A percentile compares a stretch with the other conserved stretches of the same genome.
Evolutionary conservation across 2,113 vertebrate species (phyloP).

Genomic region (Galemys pyrenaicus): DNA sequence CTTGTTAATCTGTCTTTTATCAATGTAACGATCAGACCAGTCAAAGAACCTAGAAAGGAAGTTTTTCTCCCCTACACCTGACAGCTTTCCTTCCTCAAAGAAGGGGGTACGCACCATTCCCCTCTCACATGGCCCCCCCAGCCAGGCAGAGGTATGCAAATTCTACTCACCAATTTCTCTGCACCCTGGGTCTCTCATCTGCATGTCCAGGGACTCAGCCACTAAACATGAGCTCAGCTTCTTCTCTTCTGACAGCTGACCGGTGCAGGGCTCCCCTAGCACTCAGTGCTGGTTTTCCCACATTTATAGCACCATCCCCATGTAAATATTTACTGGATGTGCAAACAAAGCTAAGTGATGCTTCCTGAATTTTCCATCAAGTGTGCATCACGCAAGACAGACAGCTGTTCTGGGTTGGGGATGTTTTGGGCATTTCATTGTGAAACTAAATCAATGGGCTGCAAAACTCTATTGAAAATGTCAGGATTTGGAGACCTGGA

Average conservation of each 20-base stretch:
- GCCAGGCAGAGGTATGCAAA: not conserved
- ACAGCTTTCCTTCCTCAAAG: not conserved
- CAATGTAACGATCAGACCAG: too few relatives aligned
- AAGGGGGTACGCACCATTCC: not conserved
- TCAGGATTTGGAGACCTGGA: not conserved
- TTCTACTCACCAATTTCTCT: not conserved
- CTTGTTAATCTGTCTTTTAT: too few relatives aligned
- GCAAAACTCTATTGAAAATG: not conserved
- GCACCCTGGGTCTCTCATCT: not conserved
- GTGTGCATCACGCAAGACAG: not conserved
- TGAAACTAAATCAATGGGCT: not conserved
- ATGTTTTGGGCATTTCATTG: not conserved
- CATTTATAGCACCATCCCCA: not conserved
- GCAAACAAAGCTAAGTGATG: not conserved
- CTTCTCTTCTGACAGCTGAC: not conserved
- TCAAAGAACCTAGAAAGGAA: too few relatives aligned
- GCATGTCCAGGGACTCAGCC: not conserved
- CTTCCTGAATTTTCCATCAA: not conserved
- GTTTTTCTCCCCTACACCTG: too few relatives aligned
- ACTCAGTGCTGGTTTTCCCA: not conserved
- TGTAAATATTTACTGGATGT: not conserved
- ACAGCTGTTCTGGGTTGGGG: not conserved
- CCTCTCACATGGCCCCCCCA: not conserved
- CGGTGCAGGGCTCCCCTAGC: not conserved
- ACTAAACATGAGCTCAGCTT: not conserved